phyloP scores from a whole-genome alignment of 1,140 invertebrate genomes.

The Ganaspis sp. region DNA sequence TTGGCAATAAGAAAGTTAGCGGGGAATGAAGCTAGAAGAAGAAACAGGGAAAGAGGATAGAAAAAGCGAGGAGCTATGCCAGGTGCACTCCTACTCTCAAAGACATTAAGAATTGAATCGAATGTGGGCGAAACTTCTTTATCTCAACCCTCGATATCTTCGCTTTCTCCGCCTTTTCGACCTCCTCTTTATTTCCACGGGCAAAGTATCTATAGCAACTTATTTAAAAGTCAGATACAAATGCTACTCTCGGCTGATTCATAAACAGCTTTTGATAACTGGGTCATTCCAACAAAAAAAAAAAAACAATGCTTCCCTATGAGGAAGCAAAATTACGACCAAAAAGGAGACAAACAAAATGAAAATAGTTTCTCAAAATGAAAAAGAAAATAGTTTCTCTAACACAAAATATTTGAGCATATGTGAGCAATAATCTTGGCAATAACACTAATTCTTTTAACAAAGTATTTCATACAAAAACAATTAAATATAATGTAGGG shows the following conservation, averaged over 20 bases:
- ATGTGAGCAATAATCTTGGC: too few relatives aligned
- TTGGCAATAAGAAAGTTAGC: slow-evolving; percentile 73
- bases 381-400: too few relatives aligned
- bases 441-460: too few relatives aligned
- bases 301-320: too few relatives aligned
- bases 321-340: too few relatives aligned
- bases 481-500: too few relatives aligned
- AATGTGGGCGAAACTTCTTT: slow-evolving; percentile 53
- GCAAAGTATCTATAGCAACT: slow-evolving; percentile 49
- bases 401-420: too few relatives aligned
- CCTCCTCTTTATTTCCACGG: slow-evolving; percentile 52
- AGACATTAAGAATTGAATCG: slow-evolving; percentile 73
- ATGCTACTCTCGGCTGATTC: slow-evolving; percentile 47
- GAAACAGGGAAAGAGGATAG: slow-evolving; percentile 40
- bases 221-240: slow-evolving; percentile 67
- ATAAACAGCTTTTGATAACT: slow-evolving; percentile 30
- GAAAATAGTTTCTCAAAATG: too few relatives aligned
- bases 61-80: slow-evolving; percentile 47
- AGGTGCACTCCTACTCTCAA: slow-evolving; percentile 60
- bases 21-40: slow-evolving; percentile 29
- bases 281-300: too few relatives aligned
- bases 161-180: slow-evolving; percentile 50
- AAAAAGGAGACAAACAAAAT: too few relatives aligned
- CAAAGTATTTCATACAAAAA: too few relatives aligned
- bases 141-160: slow-evolving; percentile 43